Evolutionary conservation across 2,888 invertebrate species (phyloP).

Genomic region (Apeira syringaria): DNA sequence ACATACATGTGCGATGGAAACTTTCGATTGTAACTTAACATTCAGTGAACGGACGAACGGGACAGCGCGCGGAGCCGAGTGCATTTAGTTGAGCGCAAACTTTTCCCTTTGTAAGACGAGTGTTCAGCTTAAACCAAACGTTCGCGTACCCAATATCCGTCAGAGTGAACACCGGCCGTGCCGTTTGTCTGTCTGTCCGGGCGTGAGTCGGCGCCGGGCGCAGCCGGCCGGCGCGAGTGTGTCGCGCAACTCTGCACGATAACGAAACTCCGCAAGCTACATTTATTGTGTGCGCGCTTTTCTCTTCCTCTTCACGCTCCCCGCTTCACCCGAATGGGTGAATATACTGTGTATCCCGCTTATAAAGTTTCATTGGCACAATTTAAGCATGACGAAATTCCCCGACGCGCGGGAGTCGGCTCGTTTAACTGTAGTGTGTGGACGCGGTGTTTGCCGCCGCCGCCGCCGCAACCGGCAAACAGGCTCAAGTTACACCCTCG

Average conservation of each 20-base stretch:
- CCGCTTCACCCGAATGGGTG: conserved; percentile 36
- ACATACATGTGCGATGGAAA: too few species aligned
- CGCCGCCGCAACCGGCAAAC: conserved; percentile 69
- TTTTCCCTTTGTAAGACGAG: conserved; percentile 72
- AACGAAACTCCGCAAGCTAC: conserved; percentile 56
- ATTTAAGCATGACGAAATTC: conserved; percentile 50
- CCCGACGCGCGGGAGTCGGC: conserved; percentile 62
- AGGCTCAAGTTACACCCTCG: conserved; percentile 71
- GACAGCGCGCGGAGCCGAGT: conserved; percentile 50
- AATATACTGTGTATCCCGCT: conserved; percentile 50
- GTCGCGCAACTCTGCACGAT: conserved; percentile 48
- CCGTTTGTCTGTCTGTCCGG: conserved; percentile 57
- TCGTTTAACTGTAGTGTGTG: conserved; percentile 65
- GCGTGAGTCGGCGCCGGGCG: conserved; percentile 37
- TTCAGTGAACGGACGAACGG: conserved; percentile 60
- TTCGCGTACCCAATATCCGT: conserved; percentile 69
- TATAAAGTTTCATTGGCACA: conserved; percentile 54
- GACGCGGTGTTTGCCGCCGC: conserved; percentile 59
- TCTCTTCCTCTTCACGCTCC: conserved; percentile 36
- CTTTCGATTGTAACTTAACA: conserved; percentile 55
- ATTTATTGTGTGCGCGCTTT: conserved; percentile 46
- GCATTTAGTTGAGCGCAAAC: conserved; percentile 71
- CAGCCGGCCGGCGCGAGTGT: conserved; percentile 41
- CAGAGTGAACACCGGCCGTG: conserved; percentile 50
- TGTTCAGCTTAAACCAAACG: conserved; percentile 62